Conservation (phyloP, 2,797 vertebrate species). For the Trichosurus vulpecula region DNA sequence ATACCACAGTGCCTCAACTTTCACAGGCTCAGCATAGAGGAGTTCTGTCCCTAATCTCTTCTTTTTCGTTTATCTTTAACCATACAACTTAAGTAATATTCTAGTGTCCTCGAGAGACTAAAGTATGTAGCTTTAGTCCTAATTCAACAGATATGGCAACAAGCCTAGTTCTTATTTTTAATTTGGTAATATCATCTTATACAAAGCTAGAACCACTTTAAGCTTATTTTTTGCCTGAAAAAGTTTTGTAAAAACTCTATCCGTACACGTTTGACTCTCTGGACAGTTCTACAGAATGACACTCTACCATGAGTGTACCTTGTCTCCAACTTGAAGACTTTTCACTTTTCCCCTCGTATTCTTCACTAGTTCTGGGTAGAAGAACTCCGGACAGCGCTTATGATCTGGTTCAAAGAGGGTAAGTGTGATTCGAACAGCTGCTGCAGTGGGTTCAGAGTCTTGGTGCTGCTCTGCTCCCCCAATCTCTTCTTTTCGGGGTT, state of each 20-base stretch:
- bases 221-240: neutral
- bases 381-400: constrained; percentile 92
- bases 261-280: neutral
- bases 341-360: constrained; percentile 79
- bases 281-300: neutral
- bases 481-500: constrained; percentile 76
- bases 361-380: constrained; percentile 89
- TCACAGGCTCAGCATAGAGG: constrained; percentile 6
- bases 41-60: neutral
- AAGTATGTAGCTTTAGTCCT: neutral
- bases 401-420: constrained; percentile 91
- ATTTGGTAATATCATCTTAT: neutral
- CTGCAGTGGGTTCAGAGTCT: constrained; percentile 77
- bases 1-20: neutral
- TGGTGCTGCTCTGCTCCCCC: constrained; percentile 77
- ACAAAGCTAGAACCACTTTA: neutral
- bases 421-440: constrained; percentile 86
- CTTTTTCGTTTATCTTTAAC: constrained; percentile 17
- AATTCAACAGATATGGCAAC: neutral
- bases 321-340: constrained; percentile 78
- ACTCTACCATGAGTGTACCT: constrained; percentile 68
- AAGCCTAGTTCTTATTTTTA: neutral
- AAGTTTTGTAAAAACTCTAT: neutral
- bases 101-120: constrained; percentile 38
- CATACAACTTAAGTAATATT: constrained; percentile 40